These are phyloP conservation scores for Timandra comae DNA, from an alignment of 2,888 invertebrate species.

Conservation along the genomic window DNA sequence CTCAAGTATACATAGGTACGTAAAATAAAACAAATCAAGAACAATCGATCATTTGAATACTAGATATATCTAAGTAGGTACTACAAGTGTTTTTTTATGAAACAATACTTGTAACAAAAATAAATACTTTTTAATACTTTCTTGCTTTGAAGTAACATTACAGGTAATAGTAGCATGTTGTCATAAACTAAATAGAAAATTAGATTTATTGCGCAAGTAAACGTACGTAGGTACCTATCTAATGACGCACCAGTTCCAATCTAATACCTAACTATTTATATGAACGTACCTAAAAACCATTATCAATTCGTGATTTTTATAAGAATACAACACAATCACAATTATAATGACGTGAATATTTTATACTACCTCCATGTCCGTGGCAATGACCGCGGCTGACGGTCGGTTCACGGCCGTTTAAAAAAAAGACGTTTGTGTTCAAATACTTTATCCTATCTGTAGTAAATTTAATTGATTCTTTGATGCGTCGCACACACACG, in stretches of 20 bases:
- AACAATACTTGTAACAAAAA: no score
- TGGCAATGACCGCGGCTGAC: conserved; percentile 68
- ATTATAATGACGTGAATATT: conserved; percentile 64
- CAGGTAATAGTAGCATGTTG: background rate
- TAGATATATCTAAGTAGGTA: no score
- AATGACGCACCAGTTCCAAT: conserved; percentile 1
- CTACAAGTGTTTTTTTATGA: no score
- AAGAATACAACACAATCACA: conserved; percentile 28
- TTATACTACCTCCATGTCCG: conserved; percentile 55
- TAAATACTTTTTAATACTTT: no score
- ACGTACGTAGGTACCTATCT: conserved; percentile 3
- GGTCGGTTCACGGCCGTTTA: conserved; percentile 69
- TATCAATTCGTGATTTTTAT: conserved; percentile 5
- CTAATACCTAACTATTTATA: background rate
- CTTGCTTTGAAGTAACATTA: no score
- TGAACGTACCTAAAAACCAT: background rate
- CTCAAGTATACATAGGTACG: no score
- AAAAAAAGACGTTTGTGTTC: conserved; percentile 46
- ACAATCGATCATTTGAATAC: no score
- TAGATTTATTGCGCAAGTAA: conserved; percentile 1
- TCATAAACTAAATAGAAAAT: background rate
- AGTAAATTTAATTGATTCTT: conserved; percentile 29
- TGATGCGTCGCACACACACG: conserved; percentile 17
- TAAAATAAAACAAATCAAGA: no score
- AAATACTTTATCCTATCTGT: conserved; percentile 36